phyloP scores from a whole-genome alignment of 2,797 vertebrate genomes.

The Varecia variegata region DNA sequence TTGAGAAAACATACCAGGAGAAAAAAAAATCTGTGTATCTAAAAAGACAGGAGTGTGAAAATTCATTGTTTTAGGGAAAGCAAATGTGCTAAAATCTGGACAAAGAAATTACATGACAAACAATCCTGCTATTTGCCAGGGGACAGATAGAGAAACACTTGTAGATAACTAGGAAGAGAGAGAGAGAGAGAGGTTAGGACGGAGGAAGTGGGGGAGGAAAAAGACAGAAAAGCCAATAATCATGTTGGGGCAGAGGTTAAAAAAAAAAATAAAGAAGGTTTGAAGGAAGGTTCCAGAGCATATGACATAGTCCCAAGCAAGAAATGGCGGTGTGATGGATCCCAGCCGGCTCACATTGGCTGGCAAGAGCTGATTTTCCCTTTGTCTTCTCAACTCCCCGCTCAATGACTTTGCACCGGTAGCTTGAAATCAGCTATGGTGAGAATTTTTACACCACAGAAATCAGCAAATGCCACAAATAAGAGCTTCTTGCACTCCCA shows the following conservation, averaged over 20 bases:
- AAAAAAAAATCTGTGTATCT: not conserved
- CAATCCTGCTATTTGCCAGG: too few relatives aligned
- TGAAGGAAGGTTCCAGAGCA: not conserved
- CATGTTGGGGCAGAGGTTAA: not conserved
- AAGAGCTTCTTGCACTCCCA: not conserved
- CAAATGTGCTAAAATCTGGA: not conserved
- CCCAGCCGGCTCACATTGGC: not conserved
- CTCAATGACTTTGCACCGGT: not conserved
- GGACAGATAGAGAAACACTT: not conserved
- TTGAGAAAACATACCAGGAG: not conserved
- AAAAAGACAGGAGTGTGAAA: not conserved
- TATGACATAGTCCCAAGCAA: not conserved
- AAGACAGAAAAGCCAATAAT: not conserved
- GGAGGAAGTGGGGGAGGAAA: rapidly evolving
- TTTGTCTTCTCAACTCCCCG: not conserved
- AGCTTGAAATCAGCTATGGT: not conserved
- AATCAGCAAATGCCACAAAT: not conserved
- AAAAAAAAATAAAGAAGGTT: not conserved
- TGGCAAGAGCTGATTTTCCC: not conserved
- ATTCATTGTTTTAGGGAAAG: not conserved
- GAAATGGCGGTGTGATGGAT: not conserved
- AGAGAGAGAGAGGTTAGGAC: too few relatives aligned
- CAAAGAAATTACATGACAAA: not conserved
- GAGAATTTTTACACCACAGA: not conserved
- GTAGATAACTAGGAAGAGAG: not conserved